phyloP scores from a whole-genome alignment of 2,113 vertebrate species.

The Tylochromis polylepis region DNA sequence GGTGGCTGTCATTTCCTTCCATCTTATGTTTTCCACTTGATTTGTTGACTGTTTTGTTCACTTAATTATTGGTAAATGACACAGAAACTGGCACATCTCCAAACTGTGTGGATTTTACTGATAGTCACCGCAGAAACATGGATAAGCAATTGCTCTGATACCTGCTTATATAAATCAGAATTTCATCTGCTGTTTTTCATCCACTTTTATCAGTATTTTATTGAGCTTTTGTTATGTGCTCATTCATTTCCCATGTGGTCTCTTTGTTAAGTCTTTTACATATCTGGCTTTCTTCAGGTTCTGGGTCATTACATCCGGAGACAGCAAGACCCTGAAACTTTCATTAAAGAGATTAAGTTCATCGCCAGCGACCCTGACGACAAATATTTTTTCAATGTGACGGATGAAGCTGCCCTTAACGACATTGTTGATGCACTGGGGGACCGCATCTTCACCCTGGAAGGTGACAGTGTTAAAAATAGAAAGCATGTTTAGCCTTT shows the following conservation, averaged over 20 bases:
- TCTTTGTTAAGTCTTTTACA: neutral
- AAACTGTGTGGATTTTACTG: neutral
- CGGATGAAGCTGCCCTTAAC: constrained; percentile 87
- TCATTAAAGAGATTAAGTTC: constrained; percentile 88
- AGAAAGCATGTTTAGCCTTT: neutral
- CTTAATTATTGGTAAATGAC: constrained; percentile 22
- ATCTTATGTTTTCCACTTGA: neutral
- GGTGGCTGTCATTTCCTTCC: neutral
- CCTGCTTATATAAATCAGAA: neutral
- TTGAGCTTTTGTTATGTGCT: neutral
- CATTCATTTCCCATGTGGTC: neutral
- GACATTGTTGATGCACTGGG: constrained; percentile 95
- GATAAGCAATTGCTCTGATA: neutral
- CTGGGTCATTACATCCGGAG: constrained; percentile 90
- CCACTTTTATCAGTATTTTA: neutral
- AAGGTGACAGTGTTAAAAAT: constrained; percentile 70
- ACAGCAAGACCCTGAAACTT: constrained; percentile 87
- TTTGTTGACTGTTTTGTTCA: neutral
- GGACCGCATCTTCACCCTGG: constrained; percentile 91
- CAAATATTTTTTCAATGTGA: constrained; percentile 95
- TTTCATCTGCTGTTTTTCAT: neutral
- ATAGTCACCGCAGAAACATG: neutral
- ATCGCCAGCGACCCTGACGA: constrained; percentile 93
- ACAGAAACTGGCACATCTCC: neutral
- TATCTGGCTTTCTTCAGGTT: constrained; percentile 71